phyloP scores from a whole-genome alignment of 2,797 vertebrate species.

The Myotis planiceps region DNA sequence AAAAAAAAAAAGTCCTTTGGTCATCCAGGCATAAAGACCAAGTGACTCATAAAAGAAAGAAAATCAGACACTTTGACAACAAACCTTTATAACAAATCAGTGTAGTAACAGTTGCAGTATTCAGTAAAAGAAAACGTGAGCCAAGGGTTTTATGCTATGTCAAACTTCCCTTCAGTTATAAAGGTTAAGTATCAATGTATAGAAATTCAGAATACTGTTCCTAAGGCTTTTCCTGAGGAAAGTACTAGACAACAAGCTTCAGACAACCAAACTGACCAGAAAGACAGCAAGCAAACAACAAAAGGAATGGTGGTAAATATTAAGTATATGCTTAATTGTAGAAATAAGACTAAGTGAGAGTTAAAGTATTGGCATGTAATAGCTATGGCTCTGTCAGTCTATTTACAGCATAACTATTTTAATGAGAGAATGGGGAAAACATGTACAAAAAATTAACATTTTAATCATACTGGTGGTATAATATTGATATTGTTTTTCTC shows the following conservation, averaged over 20 bases:
- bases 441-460: background rate
- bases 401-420: background rate
- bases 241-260: background rate
- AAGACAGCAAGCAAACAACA: background rate
- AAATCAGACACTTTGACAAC: background rate
- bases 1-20: no score
- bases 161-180: no score
- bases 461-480: background rate
- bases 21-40: background rate
- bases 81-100: slow-evolving; percentile 3
- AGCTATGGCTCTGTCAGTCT: background rate
- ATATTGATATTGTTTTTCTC: background rate
- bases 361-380: background rate
- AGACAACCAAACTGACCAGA: background rate
- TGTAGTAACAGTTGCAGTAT: background rate
- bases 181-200: background rate
- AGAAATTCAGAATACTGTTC: background rate
- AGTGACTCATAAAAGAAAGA: background rate
- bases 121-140: background rate
- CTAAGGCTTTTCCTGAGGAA: background rate
- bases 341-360: background rate
- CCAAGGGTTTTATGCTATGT: background rate
- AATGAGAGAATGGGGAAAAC: background rate
- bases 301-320: background rate
- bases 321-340: background rate